Percentiles rank a stretch among this genome's conserved stretches.
These are phyloP conservation scores for Dendrolimus kikuchii DNA, from an alignment of 1,140 invertebrate genomes.

Conservation along the genomic window DNA sequence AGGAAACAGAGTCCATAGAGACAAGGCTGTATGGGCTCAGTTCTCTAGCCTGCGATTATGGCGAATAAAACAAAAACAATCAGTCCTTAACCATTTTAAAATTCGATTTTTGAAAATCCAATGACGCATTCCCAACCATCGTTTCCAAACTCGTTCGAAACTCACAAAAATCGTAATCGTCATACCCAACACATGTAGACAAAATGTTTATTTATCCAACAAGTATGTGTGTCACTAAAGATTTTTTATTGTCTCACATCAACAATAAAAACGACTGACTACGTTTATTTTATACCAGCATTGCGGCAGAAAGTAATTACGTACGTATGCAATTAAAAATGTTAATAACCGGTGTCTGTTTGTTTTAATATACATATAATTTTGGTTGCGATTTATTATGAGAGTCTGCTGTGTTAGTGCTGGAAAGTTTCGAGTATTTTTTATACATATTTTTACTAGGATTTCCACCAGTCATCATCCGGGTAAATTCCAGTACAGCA, in stretches of 20 bases:
- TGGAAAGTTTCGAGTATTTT: too few species aligned
- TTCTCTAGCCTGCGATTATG: too few species aligned
- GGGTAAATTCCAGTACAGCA: too few species aligned
- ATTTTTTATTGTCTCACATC: slow-evolving; percentile 39
- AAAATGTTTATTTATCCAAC: slow-evolving; percentile 35
- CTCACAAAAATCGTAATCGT: slow-evolving; percentile 3
- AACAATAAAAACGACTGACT: slow-evolving; percentile 22
- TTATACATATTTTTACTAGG: too few species aligned
- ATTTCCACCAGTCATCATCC: too few species aligned
- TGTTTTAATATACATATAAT: slow-evolving; percentile 6
- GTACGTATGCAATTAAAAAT: slow-evolving; percentile 24
- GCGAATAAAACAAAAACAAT: too few species aligned
- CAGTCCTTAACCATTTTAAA: background rate
- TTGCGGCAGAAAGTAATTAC: slow-evolving; percentile 22
- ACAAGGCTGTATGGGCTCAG: too few species aligned
- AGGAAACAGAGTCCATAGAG: too few species aligned
- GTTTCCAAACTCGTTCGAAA: background rate
- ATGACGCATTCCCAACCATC: background rate
- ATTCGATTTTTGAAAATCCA: background rate
- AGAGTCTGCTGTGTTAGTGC: background rate
- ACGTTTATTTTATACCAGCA: slow-evolving; percentile 21
- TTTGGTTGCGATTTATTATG: slow-evolving; percentile 8
- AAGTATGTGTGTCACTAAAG: slow-evolving; percentile 37
- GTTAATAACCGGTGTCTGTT: slow-evolving; percentile 9
- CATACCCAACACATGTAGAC: slow-evolving; percentile 14